Evolutionary conservation across 2,113 vertebrate species (phyloP), one percentile per base, ranked within the genome.

Genomic region (Hydrochoerus hydrochaeris): DNA sequence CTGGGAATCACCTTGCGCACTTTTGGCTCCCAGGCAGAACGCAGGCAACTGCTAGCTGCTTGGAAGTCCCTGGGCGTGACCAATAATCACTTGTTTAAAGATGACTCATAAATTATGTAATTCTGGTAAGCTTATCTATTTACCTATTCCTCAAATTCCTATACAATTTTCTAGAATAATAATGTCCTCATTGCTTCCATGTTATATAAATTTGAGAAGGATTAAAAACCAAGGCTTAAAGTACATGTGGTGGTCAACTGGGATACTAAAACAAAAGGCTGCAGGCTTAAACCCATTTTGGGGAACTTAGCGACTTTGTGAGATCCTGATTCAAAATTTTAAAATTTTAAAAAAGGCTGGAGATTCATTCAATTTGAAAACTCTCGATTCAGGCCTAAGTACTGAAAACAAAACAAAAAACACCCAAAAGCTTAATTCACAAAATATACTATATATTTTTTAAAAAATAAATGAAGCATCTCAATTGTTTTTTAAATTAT

Each of bases 81-180:
- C 49, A 52, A 12, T 14, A 49, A 58, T 10, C 20, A 49, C 17
- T 87, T 94, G 35, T 26, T 77, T 88, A 94, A 75, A 58, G 62
- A 28, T 87, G 8, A 32, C 16, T 24, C 30, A 5, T 81, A 73
- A 95, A 73, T 85, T 85, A 92, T 30, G 65, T 60, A 67, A 82
- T 89, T 96, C 54, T 63, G 44, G 77, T 80, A 49, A 85, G 67
- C 24, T 73, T 65, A 4, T 41, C 71, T 71, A 26, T 71, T 92
- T 89, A 73, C 13, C 6, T 28, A 60, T 82, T 82, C 73, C 24
- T 92, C 81, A 95, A 90, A 83, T 78, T 87, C 86, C 60, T 71
- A 57, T 30, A 95, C 1, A 75, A 30, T 94, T 94, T 90, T 62
- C 73, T 83, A 92, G 90, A 92, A 86, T 2, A 89, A 44, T 57